Percentiles rank a stretch among this genome's conserved stretches.
These are phyloP conservation scores for Serripes groenlandicus DNA, from an alignment of 2,888 invertebrate genomes.

Conservation along the genomic window DNA sequence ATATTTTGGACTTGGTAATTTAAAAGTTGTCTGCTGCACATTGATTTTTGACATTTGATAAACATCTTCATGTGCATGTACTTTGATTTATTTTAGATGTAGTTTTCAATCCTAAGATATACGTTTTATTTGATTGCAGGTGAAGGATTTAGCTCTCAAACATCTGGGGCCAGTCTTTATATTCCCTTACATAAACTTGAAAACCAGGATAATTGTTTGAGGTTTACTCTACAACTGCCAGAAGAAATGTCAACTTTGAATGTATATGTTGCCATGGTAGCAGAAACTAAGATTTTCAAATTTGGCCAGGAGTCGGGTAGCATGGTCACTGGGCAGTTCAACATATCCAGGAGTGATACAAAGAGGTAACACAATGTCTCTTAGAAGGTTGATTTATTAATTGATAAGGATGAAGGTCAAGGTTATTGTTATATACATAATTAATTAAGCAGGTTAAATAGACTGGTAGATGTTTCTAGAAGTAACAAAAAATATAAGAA, in stretches of 20 bases:
- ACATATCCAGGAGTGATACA: neutral
- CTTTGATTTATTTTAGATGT: neutral
- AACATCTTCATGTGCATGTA: neutral
- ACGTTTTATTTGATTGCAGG: no score
- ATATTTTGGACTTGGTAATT: no score
- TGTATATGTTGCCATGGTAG: constrained; percentile 1
- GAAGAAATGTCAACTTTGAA: neutral
- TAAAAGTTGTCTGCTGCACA: no score
- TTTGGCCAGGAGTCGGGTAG: neutral
- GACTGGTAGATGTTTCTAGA: no score
- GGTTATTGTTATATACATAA: no score
- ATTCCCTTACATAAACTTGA: neutral
- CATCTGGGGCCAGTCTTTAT: neutral
- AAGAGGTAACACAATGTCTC: neutral
- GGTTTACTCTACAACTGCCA: neutral
- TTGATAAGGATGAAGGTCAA: no score
- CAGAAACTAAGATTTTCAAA: neutral
- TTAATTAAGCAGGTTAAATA: no score
- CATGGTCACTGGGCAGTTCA: neutral
- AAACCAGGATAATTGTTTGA: neutral
- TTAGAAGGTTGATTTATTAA: no score
- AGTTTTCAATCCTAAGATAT: no score
- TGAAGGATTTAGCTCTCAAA: neutral
- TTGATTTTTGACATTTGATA: no score
- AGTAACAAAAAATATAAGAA: no score